A percentile compares a stretch with the other conserved stretches of the same genome.
Conservation (phyloP, 2,888 invertebrate species). For the Pristionchus fissidentatus region DNA sequence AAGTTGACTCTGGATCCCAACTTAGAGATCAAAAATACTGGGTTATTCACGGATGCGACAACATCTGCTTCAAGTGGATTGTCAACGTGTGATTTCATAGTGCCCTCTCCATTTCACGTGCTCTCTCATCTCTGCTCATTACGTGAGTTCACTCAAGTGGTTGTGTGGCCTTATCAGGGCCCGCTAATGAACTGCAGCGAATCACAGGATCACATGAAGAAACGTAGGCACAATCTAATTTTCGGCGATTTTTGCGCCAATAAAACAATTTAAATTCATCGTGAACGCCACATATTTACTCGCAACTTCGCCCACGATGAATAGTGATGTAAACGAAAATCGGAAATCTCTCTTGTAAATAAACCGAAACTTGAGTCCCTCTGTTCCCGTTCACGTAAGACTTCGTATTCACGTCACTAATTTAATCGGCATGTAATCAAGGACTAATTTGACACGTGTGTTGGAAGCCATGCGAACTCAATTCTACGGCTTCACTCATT, state of each 20-base stretch:
- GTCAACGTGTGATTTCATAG: not conserved
- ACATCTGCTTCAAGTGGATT: too few species aligned
- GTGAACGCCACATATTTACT: too few species aligned
- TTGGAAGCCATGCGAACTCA: not conserved
- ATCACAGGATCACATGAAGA: too few species aligned
- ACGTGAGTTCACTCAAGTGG: not conserved
- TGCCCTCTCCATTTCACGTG: not conserved
- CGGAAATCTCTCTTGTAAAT: too few species aligned
- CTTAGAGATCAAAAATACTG: not conserved
- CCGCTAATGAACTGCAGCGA: not conserved
- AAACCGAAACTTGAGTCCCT: too few species aligned
- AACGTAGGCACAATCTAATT: too few species aligned
- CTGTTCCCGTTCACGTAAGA: too few species aligned
- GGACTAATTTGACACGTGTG: constrained; percentile 3
- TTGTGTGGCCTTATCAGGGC: not conserved
- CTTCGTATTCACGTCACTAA: too few species aligned
- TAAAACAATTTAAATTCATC: too few species aligned
- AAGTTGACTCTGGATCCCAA: not conserved
- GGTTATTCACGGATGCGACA: not conserved
- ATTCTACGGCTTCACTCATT: not conserved
- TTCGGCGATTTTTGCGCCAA: too few species aligned
- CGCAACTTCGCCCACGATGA: too few species aligned
- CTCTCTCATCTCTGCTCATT: not conserved
- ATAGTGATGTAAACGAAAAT: too few species aligned
- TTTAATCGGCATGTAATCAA: not conserved